phyloP scores from a whole-genome alignment of 2,113 vertebrate species.

The Dasyornis broadbenti region DNA sequence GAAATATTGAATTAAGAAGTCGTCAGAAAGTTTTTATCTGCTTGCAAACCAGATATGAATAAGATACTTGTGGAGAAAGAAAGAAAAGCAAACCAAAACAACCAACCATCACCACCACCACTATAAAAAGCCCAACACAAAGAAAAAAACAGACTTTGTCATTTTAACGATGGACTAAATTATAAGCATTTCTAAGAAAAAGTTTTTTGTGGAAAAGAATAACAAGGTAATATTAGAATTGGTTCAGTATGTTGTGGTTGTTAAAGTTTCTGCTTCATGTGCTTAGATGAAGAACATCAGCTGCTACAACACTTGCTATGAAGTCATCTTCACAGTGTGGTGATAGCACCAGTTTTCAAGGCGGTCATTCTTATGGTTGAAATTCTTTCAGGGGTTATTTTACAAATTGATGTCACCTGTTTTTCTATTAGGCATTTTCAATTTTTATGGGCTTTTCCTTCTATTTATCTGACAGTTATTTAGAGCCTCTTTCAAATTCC shows the following conservation, averaged over 20 bases:
- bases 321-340: not conserved
- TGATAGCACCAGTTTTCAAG: not conserved
- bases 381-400: not conserved
- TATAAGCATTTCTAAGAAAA: not conserved
- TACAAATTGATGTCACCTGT: not conserved
- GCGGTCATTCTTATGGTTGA: not conserved
- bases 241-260: not conserved
- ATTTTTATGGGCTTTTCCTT: fast-evolving
- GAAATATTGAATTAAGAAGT: not conserved
- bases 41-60: not conserved
- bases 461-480: not conserved
- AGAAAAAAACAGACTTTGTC: not conserved
- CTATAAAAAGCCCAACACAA: not conserved
- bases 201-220: not conserved
- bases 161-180: not conserved
- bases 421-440: not conserved
- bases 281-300: not conserved
- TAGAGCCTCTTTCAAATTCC: not conserved
- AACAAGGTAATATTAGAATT: not conserved
- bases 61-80: not conserved
- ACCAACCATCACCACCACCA: too few relatives aligned
- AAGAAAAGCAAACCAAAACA: not conserved
- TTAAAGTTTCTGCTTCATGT: not conserved
- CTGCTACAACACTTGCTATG: not conserved
- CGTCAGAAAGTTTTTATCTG: not conserved